Base-by-base conservation (phyloP, 2,113 vertebrate species). In the Plotosus lineatus region DNA sequence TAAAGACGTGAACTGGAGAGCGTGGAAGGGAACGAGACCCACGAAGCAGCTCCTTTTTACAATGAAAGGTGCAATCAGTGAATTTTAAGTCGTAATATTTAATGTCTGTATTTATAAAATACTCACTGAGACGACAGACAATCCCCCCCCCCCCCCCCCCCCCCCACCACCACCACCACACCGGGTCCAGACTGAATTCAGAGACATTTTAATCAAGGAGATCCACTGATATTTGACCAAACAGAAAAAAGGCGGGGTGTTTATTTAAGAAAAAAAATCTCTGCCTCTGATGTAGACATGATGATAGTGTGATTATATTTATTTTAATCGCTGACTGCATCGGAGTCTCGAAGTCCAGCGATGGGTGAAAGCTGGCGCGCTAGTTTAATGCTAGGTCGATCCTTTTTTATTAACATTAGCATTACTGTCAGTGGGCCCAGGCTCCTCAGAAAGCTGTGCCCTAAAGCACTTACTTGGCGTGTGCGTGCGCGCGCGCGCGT, bases 391-490 rank as follows among this genome's bases (percentile, higher is more conserved):
- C 15, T 66, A 66, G 69, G n/a, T 26, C 50, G 5, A 53, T 40
- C 33, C 36, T 12, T 33, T 33, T 26, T 77, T 44, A 76, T 42
- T 60, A 48, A 40, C 74, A 31, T 63, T 63, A 60, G 74, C 33
- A 33, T 44, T 77, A 44, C 21, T 7, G 0, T 44, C 23, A 11
- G 26, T 46, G 50, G 53, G 44, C 6, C 14, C 0, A 17, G 31
- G 17, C 15, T 63, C 31, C 2, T 66, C 36, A 23, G 36, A 68
- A 17, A 68, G 73, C n/a, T 26, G 55, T n/a, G 56, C 61, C 55
- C 75, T 63, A 5, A 77, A 63, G 75, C 75, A 77, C 75, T 77
- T 77, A 77, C n/a, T 53, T 9, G 42, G 15, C 2, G 61, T 40
- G 76, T 65, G 58, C 26, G 36, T 56, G 65, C 14, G 21, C 72